These are phyloP conservation scores for pig (Sus scrofa) DNA, from an alignment of 2,113 vertebrate species.

Conservation along the genomic window T2T-Sscrofa CM000812.6:84653501-84654000, in stretches of 20 bases:
- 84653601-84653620: constrained; percentile 2
- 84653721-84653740: constrained; percentile 17
- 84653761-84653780: constrained; percentile 62
- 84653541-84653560: background rate
- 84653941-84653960: constrained; percentile 64
- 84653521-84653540: background rate
- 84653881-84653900: constrained; percentile 48
- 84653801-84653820: background rate
- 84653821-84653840: constrained; percentile 41
- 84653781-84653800: background rate
- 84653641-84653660: constrained; percentile 64
- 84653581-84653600: background rate
- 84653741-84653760: constrained; percentile 65
- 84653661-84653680: constrained; percentile 44
- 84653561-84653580: background rate
- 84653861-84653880: background rate
- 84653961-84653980: constrained; percentile 84
- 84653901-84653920: constrained; percentile 66
- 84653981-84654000: constrained; percentile 75
- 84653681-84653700: constrained; percentile 55
- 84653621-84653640: constrained; percentile 2
- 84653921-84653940: constrained; percentile 57
- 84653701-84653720: constrained; percentile 31
- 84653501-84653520: background rate
- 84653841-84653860: constrained; percentile 25